A percentile compares a stretch with the other conserved stretches of the same genome.
phyloP scores from a whole-genome alignment of 2,797 vertebrate species.

The Dicrostonyx torquatus region DNA sequence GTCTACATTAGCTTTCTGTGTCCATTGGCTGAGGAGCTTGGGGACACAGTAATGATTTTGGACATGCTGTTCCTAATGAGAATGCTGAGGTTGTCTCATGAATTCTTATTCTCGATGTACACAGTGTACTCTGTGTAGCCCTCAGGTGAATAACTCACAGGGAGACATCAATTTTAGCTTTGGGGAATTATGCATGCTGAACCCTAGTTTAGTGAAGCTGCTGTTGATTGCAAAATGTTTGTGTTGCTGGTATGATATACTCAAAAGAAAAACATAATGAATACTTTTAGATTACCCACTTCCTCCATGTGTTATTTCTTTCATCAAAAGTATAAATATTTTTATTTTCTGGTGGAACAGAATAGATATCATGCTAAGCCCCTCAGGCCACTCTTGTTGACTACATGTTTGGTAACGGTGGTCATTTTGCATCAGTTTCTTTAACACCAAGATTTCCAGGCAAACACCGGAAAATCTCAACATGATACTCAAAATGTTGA shows the following conservation, averaged over 20 bases:
- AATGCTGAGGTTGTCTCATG: not conserved
- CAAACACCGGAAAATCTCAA: not conserved
- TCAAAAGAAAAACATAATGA: slow-evolving; percentile 18
- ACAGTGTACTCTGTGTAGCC: not conserved
- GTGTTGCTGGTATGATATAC: not conserved
- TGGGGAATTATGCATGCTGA: slow-evolving; percentile 57
- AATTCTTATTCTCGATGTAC: slow-evolving; percentile 52
- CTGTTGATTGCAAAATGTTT: slow-evolving; percentile 57
- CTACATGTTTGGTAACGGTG: not conserved
- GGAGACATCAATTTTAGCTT: slow-evolving; percentile 58
- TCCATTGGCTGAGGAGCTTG: not conserved
- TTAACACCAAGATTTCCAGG: not conserved
- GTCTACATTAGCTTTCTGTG: slow-evolving; percentile 47
- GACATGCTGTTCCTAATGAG: slow-evolving; percentile 65
- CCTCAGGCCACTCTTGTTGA: not conserved
- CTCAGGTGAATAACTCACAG: slow-evolving; percentile 10
- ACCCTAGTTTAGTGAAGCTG: slow-evolving; percentile 48
- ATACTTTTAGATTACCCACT: not conserved
- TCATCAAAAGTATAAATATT: slow-evolving; percentile 15
- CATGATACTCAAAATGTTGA: not conserved
- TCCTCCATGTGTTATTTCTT: not conserved
- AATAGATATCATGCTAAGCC: not conserved
- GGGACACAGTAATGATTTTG: slow-evolving; percentile 43
- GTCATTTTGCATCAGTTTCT: not conserved
- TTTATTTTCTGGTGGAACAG: not conserved